These are phyloP conservation scores for Perizoma affinitatum DNA, from an alignment of 2,888 invertebrate species.

Conservation along the genomic window DNA sequence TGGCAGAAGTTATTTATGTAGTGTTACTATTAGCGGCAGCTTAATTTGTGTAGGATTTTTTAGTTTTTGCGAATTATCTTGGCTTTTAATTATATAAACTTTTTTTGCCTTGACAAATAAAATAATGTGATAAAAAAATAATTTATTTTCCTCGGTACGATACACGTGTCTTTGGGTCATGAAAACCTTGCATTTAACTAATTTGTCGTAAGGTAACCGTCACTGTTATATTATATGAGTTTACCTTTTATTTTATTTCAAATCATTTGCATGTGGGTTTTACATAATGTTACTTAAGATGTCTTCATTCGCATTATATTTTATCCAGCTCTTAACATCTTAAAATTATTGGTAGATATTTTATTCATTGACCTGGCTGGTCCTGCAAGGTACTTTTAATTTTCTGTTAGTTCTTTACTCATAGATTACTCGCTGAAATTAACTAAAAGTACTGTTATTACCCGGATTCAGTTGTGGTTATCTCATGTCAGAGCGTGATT, in stretches of 20 bases:
- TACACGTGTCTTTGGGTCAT: too few species aligned
- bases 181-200: too few species aligned
- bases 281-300: neutral
- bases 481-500: slow-evolving; percentile 33
- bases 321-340: neutral
- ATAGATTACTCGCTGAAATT: neutral
- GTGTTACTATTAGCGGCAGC: too few species aligned
- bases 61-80: too few species aligned
- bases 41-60: too few species aligned
- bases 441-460: slow-evolving; percentile 25
- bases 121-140: too few species aligned
- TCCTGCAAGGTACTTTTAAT: neutral
- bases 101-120: too few species aligned
- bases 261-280: neutral
- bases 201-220: too few species aligned
- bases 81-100: too few species aligned
- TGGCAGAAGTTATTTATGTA: too few species aligned
- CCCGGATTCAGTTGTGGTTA: slow-evolving; percentile 38
- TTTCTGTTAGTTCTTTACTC: neutral
- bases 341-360: neutral
- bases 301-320: neutral
- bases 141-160: too few species aligned
- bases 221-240: too few species aligned
- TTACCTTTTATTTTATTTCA: neutral
- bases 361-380: neutral